Conservation (phyloP, 2,888 invertebrate genomes). For the Drosophila sordidula region DNA sequence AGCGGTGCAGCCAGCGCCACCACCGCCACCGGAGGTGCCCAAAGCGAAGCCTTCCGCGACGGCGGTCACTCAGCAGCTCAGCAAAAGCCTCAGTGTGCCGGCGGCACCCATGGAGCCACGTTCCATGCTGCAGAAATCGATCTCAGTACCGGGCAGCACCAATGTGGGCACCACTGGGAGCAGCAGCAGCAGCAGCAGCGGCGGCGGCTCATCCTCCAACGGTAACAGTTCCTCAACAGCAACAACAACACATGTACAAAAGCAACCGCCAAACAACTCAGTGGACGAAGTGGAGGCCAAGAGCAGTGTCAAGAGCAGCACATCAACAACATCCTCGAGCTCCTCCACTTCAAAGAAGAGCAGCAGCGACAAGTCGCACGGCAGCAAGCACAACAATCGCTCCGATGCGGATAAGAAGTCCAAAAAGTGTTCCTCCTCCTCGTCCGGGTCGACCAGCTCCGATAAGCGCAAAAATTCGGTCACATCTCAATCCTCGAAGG, state of each 20-base stretch:
- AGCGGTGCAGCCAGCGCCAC: constrained; percentile 76
- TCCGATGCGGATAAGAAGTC: constrained; percentile 79
- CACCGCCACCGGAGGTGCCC: constrained; percentile 64
- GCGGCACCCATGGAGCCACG: constrained; percentile 34
- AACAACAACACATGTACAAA: constrained; percentile 64
- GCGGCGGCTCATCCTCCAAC: constrained; percentile 61
- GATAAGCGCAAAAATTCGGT: constrained; percentile 78
- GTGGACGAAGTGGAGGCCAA: constrained; percentile 51
- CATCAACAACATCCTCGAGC: constrained; percentile 26
- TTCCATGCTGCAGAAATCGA: constrained; percentile 80
- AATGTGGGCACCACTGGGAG: constrained; percentile 81
- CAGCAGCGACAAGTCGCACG: constrained; percentile 49
- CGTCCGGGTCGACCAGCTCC: constrained; percentile 31
- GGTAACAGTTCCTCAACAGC: constrained; percentile 81
- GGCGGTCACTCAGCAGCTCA: constrained; percentile 66
- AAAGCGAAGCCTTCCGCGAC: constrained; percentile 34
- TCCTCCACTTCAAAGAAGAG: constrained; percentile 40
- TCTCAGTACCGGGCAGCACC: constrained; percentile 84
- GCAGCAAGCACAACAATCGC: constrained; percentile 82
- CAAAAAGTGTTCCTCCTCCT: constrained; percentile 54
- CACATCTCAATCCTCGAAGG: constrained; percentile 64
- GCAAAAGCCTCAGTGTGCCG: constrained; percentile 84
- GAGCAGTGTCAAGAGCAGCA: constrained; percentile 37
- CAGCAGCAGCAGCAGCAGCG: constrained; percentile 33
- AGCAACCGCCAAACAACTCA: constrained; percentile 54